phyloP scores from a whole-genome alignment of 1,140 invertebrate species.

The Leptonema lineaticorne region DNA sequence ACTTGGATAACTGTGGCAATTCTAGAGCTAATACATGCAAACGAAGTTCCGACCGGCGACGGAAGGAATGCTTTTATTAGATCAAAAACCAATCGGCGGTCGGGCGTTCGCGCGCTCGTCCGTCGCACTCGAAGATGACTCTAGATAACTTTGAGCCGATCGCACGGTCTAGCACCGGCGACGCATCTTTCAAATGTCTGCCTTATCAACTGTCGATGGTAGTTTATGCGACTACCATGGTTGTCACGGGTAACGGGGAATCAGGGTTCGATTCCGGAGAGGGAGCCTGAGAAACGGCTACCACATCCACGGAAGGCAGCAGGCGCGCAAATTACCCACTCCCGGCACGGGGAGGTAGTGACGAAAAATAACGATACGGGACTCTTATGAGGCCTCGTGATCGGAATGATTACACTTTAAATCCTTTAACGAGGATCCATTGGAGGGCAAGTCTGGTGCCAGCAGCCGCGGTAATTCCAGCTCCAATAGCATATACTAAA shows the following conservation, averaged over 20 bases:
- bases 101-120: no score
- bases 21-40: slow-evolving; percentile 85
- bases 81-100: no score
- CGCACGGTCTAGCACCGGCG: slow-evolving; percentile 72
- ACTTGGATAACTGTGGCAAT: slow-evolving; percentile 89
- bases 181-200: slow-evolving; percentile 85
- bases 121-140: slow-evolving; percentile 80
- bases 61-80: slow-evolving; percentile 57
- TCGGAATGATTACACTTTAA: slow-evolving; percentile 90
- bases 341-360: slow-evolving; percentile 76
- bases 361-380: slow-evolving; percentile 86
- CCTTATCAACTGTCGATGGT: slow-evolving; percentile 85
- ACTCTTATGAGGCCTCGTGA: slow-evolving; percentile 77
- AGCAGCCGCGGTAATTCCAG: slow-evolving; percentile 90
- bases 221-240: slow-evolving; percentile 76
- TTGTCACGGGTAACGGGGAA: slow-evolving; percentile 76
- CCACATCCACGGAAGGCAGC: slow-evolving; percentile 90
- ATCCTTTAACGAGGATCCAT: slow-evolving; percentile 84
- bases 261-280: slow-evolving; percentile 70
- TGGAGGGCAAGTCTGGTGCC: slow-evolving; percentile 91
- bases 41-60: slow-evolving; percentile 63
- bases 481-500: slow-evolving; percentile 89
- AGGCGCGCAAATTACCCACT: slow-evolving; percentile 88
- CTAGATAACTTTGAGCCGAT: slow-evolving; percentile 78
- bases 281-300: slow-evolving; percentile 64